phyloP scores from a whole-genome alignment of 2,888 invertebrate species.

The Ophion costatus region DNA sequence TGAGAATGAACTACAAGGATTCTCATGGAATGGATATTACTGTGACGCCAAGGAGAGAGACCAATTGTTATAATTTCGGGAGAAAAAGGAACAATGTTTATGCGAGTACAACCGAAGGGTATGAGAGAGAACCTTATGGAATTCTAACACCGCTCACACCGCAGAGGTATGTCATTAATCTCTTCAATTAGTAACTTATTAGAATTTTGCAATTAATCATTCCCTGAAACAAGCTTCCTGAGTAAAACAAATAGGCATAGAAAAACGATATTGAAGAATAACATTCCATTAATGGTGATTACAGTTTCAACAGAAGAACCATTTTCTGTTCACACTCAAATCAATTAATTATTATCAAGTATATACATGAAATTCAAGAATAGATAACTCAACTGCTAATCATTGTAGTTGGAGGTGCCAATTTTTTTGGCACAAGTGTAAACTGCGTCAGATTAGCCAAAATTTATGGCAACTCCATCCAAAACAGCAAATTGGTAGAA shows the following conservation, averaged over 20 bases:
- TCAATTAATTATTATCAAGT: not conserved
- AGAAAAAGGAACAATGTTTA: constrained; percentile 71
- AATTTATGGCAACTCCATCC: not conserved
- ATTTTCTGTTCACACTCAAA: not conserved
- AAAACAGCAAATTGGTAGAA: not conserved
- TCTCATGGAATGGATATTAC: constrained; percentile 74
- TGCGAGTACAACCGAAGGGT: constrained; percentile 76
- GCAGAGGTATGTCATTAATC: constrained; percentile 74
- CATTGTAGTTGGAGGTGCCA: too few species aligned
- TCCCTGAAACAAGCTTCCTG: not conserved
- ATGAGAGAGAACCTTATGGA: constrained; percentile 77
- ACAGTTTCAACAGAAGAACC: not conserved
- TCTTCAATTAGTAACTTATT: not conserved
- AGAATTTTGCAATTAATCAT: not conserved
- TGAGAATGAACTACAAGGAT: constrained; percentile 72
- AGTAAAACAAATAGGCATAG: not conserved
- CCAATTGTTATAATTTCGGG: constrained; percentile 67
- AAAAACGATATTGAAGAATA: not conserved
- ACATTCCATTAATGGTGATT: not conserved
- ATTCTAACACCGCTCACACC: constrained; percentile 78
- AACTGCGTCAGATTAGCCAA: not conserved
- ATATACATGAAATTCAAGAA: too few species aligned
- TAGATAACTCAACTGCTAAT: too few species aligned
- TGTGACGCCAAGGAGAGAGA: constrained; percentile 73
- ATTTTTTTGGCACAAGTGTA: too few species aligned